phyloP scores from a whole-genome alignment of 35 echinoderm and acorn worm species.

The Heliocidaris erythrogramma region DNA sequence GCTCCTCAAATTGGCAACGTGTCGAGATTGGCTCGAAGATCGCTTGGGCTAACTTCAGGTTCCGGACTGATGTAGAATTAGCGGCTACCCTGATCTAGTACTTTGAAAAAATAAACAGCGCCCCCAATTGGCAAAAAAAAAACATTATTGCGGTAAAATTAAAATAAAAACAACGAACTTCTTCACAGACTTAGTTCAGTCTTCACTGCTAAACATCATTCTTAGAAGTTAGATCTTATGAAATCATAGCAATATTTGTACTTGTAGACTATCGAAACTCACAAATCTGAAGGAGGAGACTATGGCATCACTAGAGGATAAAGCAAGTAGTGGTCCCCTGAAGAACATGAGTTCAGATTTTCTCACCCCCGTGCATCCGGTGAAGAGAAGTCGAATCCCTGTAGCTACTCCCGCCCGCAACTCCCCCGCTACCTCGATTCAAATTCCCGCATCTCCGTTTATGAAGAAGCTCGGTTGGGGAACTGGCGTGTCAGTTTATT shows the following conservation, averaged over 20 bases:
- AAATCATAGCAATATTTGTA: not conserved
- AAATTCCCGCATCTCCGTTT: constrained; percentile 88
- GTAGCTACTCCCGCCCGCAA: constrained; percentile 22
- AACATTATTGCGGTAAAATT: not conserved
- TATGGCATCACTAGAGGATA: not conserved
- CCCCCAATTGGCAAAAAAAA: not conserved
- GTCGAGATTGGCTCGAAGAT: too few species aligned
- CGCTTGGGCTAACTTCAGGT: too few species aligned
- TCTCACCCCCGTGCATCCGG: constrained; percentile 36
- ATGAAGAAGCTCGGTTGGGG: constrained; percentile 88
- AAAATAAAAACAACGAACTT: not conserved
- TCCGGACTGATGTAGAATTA: too few species aligned
- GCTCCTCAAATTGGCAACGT: too few species aligned
- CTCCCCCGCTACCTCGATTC: constrained; percentile 38
- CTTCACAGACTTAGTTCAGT: not conserved
- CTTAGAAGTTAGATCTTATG: not conserved
- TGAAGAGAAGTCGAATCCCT: constrained; percentile 33
- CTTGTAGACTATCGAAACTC: not conserved
- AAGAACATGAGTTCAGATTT: constrained; percentile 1
- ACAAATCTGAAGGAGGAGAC: not conserved
- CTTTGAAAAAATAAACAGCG: not conserved
- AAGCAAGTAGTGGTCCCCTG: not conserved
- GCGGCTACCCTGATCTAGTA: too few species aligned
- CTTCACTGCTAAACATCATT: too few species aligned
- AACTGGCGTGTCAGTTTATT: constrained; percentile 90